Percentiles rank a stretch among this genome's conserved stretches.
phyloP scores from a whole-genome alignment of 2,888 invertebrate species.

The Gnatocerus cornutus region DNA sequence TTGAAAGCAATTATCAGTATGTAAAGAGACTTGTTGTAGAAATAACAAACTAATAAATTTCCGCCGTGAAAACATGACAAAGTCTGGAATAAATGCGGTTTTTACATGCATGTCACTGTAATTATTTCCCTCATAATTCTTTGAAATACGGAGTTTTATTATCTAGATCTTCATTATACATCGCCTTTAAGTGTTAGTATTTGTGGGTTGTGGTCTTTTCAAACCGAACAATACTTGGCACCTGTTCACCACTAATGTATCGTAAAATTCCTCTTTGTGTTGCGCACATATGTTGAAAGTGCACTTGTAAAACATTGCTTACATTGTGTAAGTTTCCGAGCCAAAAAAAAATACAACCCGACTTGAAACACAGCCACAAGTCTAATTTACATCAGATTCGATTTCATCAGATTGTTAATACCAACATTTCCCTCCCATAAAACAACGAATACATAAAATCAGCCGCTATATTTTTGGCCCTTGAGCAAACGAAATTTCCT shows the following conservation, averaged over 20 bases:
- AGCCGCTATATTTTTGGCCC: not conserved
- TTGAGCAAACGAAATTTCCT: not conserved
- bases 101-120: no score
- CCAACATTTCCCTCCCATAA: no score
- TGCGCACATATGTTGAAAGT: not conserved
- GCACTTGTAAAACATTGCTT: no score
- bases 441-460: not conserved
- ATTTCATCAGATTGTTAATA: no score
- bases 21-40: not conserved
- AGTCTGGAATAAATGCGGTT: no score
- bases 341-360: no score
- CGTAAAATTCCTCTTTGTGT: not conserved
- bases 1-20: conserved; percentile 27
- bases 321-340: no score
- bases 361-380: no score
- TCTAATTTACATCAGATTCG: no score
- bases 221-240: conserved; percentile 3
- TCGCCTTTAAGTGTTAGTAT: not conserved
- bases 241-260: conserved; percentile 6
- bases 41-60: not conserved
- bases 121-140: not conserved
- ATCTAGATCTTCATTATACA: not conserved
- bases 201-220: not conserved
- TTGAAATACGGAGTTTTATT: not conserved
- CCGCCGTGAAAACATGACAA: not conserved